A percentile compares a stretch with the other conserved stretches of the same genome.
phyloP scores from a whole-genome alignment of 2,113 vertebrate genomes.

The Bos indicus region DNA sequence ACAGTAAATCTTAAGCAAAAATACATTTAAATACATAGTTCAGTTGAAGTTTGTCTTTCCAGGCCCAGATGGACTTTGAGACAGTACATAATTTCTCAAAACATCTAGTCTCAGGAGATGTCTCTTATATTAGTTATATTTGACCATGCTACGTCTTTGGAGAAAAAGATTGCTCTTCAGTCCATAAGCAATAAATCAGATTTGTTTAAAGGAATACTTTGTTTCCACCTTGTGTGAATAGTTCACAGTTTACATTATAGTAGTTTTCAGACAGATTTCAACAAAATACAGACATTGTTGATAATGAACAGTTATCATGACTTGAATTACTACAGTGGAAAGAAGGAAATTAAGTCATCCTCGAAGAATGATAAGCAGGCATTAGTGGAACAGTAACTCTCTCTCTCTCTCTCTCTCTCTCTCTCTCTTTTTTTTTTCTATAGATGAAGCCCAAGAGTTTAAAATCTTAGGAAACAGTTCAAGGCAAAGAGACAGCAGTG shows the following conservation, averaged over 20 bases:
- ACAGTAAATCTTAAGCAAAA: neutral
- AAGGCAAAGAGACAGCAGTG: conserved; percentile 55
- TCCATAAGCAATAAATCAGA: neutral
- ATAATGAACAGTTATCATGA: conserved; percentile 6
- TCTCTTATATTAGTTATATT: conserved; percentile 17
- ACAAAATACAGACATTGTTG: conserved; percentile 44
- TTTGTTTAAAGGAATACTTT: conserved; percentile 18
- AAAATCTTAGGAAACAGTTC: conserved; percentile 66
- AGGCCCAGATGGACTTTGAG: conserved; percentile 22
- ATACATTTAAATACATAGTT: neutral
- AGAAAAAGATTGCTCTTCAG: conserved; percentile 4
- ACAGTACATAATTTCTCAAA: neutral
- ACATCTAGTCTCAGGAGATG: neutral
- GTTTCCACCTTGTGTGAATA: conserved; percentile 46
- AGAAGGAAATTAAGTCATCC: conserved; percentile 54
- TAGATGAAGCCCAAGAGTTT: conserved; percentile 46
- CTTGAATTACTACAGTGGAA: neutral
- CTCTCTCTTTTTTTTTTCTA: conserved; percentile 58
- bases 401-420: rapidly evolving
- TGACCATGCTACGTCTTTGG: neutral
- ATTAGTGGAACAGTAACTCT: conserved; percentile 52
- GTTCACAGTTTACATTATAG: conserved; percentile 50
- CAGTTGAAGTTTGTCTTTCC: neutral
- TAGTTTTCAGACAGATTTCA: conserved; percentile 50
- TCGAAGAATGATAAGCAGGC: conserved; percentile 63